These are phyloP conservation scores for Craniophora ligustri DNA, from an alignment of 2,888 invertebrate species.

Conservation along the genomic window DNA sequence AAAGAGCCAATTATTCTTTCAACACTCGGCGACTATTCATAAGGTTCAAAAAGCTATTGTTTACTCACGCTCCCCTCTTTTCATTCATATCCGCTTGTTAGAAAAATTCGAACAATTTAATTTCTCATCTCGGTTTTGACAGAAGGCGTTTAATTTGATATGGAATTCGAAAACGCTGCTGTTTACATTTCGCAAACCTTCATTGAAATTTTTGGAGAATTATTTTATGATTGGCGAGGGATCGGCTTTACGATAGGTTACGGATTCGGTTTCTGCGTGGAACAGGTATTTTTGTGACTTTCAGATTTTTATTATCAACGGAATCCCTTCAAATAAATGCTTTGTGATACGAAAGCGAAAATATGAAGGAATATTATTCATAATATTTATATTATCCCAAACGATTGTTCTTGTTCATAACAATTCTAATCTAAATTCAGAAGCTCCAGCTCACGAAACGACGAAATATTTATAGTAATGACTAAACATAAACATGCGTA, in stretches of 20 bases:
- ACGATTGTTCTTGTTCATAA: no score
- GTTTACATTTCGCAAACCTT: no score
- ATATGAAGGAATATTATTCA: no score
- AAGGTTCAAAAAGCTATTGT: slow-evolving; percentile 56
- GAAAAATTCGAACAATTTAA: slow-evolving; percentile 46
- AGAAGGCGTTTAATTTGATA: slow-evolving; percentile 26
- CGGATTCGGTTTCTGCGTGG: no score
- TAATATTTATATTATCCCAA: no score
- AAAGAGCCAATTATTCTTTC: slow-evolving; percentile 61
- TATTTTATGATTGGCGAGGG: no score
- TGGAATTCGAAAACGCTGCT: neutral
- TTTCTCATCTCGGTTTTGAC: slow-evolving; percentile 24
- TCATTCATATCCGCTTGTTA: slow-evolving; percentile 35
- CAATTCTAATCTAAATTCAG: slow-evolving; percentile 23
- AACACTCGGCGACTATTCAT: slow-evolving; percentile 59
- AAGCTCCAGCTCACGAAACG: neutral
- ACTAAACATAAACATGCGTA: slow-evolving; percentile 46
- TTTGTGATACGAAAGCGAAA: no score
- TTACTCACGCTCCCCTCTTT: slow-evolving; percentile 37
- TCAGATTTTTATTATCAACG: neutral
- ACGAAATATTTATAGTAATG: slow-evolving; percentile 37
- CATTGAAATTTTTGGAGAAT: no score
- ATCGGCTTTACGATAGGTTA: no score
- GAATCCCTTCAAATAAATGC: no score
- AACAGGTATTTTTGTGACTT: no score